Evolutionary conservation across 2,113 vertebrate genomes (phyloP), one percentile per base, ranked within the genome.

Genomic region (Dascyllus trimaculatus): DNA sequence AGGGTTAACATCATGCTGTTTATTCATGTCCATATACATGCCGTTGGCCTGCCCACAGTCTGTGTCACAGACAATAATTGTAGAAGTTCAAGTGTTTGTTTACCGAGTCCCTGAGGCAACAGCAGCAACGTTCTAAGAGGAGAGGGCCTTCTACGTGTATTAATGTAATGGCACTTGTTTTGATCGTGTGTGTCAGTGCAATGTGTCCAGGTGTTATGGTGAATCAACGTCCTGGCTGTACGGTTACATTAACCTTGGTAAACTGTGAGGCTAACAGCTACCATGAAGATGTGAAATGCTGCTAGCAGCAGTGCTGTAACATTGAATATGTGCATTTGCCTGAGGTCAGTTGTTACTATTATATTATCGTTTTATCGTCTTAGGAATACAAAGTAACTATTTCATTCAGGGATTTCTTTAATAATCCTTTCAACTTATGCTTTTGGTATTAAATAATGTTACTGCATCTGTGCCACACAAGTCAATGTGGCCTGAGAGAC

Each of bases 41-140:
- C 88, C 49, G 26, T 15, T 52, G 82, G 90, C 79, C 61, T 71
- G 77, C 74, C 78, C 82, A 62, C 56, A 75, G 80, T 80, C 69
- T 74, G 76, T 87, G 88, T 89, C 87, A 90, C 26, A 81, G 68
- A 75, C 61, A 85, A 92, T 91, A 82, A 92, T 43, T 49, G 79
- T 75, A 66, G 24, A 75, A 75, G 74, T 83, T 69, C 66, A 89
- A 82, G 57, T 73, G 74, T 81, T 80, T 88, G 78, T 82, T 89
- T 81, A 76, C 73, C 3, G 11, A 68, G 56, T 77, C 77, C 82
- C 65, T 2, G 26, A 75, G 80, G 77, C 84, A 77, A 60, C 32
- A 21, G 59, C 61, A 57, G 70, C 79, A 17, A 43, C 9, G 11
- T 71, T 80, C 46, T 9, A 24, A 80, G 38, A 67, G 56, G 40